phyloP scores from a whole-genome alignment of 2,113 vertebrate genomes.

The Pachycephala philippinensis region DNA sequence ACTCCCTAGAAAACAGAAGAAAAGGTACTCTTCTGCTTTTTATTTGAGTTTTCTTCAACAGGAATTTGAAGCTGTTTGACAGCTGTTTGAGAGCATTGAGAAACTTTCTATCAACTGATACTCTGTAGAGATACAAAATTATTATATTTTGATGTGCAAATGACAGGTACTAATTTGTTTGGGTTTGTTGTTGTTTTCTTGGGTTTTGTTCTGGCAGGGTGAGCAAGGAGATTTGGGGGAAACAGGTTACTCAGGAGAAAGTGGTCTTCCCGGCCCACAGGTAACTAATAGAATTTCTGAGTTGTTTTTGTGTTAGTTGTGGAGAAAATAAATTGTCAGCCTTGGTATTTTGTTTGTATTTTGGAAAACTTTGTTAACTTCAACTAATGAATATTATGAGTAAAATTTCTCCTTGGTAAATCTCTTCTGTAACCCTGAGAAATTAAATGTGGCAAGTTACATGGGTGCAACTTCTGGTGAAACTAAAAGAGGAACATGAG shows the following conservation, averaged over 20 bases:
- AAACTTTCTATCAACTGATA: background rate
- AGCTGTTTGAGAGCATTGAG: background rate
- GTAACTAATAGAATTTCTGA: background rate
- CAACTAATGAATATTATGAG: background rate
- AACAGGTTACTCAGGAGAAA: slow-evolving; percentile 43
- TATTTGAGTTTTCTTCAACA: background rate
- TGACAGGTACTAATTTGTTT: background rate
- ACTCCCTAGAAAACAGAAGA: background rate
- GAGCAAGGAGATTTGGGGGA: slow-evolving; percentile 40
- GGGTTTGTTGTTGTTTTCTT: background rate
- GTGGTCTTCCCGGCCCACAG: slow-evolving; percentile 58
- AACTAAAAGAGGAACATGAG: background rate
- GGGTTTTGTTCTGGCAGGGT: slow-evolving; percentile 46
- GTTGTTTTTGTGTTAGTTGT: background rate
- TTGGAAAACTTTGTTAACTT: background rate
- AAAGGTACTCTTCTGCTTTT: background rate
- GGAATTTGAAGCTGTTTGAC: background rate
- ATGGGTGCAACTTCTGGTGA: background rate
- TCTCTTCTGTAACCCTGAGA: background rate
- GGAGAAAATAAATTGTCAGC: background rate
- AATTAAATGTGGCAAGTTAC: background rate
- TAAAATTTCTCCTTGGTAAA: background rate
- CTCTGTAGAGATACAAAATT: background rate
- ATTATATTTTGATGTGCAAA: background rate
- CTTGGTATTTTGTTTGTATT: background rate